Conservation (phyloP, 2,113 vertebrate genomes). For the Anoura caudifer region DNA sequence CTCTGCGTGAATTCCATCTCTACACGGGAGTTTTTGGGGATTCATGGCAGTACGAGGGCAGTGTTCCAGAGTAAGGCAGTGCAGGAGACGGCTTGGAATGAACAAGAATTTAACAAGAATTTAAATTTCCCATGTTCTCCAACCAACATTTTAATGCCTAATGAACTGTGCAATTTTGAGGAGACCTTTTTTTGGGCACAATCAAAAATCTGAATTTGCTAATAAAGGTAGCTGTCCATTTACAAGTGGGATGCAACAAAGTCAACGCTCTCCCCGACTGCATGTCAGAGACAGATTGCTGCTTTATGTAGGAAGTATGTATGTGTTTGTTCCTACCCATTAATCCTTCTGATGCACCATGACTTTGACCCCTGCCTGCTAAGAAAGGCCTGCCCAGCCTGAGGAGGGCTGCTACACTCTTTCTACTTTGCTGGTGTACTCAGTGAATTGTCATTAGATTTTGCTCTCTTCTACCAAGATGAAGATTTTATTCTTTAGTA, state of each 20-base stretch:
- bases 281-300: neutral
- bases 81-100: neutral
- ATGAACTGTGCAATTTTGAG: neutral
- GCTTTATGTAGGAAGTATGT: neutral
- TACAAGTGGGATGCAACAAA: neutral
- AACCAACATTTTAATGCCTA: neutral
- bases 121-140: neutral
- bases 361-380: neutral
- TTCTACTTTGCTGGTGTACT: neutral
- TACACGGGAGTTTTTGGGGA: neutral
- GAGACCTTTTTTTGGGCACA: neutral
- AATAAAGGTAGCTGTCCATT: neutral
- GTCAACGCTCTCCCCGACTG: neutral
- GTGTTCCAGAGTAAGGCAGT: neutral
- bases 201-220: neutral
- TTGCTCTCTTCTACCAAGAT: neutral
- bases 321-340: neutral
- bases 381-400: neutral
- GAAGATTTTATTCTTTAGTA: neutral
- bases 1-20: neutral
- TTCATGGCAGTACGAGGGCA: neutral
- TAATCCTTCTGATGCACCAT: neutral
- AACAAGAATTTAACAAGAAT: constrained; percentile 7
- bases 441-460: neutral
- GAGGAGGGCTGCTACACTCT: neutral